phyloP scores from a whole-genome alignment of 2,888 invertebrate species.

The Drosophila nr. fundita region DNA sequence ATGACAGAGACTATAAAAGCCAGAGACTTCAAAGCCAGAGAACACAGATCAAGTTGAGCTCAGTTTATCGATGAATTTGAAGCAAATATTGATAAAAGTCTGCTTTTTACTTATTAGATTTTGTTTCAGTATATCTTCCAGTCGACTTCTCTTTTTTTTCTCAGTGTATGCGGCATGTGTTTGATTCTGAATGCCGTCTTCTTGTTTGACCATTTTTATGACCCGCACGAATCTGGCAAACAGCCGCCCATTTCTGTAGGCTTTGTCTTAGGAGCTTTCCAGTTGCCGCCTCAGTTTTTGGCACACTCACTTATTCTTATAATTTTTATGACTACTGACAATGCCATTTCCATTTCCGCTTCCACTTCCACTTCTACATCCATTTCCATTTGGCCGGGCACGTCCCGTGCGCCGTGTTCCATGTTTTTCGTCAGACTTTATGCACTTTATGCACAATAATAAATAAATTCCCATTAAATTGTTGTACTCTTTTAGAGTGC shows the following conservation, averaged over 20 bases:
- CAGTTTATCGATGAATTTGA: neutral
- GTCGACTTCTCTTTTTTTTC: neutral
- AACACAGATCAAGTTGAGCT: neutral
- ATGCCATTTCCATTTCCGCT: slow-evolving; percentile 48
- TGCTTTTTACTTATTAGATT: neutral
- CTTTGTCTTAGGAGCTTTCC: slow-evolving; percentile 56
- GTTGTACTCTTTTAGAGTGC: slow-evolving; percentile 39
- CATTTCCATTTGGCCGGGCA: slow-evolving; percentile 43
- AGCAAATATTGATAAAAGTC: neutral
- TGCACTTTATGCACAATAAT: slow-evolving; percentile 67
- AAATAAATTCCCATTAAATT: slow-evolving; percentile 62
- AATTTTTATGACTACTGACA: slow-evolving; percentile 61
- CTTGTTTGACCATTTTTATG: slow-evolving; percentile 65
- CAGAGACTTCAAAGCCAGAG: neutral
- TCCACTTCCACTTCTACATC: slow-evolving; percentile 42
- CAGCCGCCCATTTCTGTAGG: slow-evolving; percentile 49
- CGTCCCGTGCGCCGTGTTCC: slow-evolving; percentile 34
- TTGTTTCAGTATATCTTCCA: neutral
- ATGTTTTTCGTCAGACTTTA: slow-evolving; percentile 32
- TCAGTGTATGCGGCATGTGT: slow-evolving; percentile 45
- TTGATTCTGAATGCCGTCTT: slow-evolving; percentile 48
- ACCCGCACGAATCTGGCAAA: slow-evolving; percentile 51
- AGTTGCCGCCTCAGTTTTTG: neutral
- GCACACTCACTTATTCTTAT: slow-evolving; percentile 45
- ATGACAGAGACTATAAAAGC: neutral